These are phyloP conservation scores for Porites evermanni DNA, from an alignment of 92 coral and sea anemone genomes.

Conservation along the genomic window DNA sequence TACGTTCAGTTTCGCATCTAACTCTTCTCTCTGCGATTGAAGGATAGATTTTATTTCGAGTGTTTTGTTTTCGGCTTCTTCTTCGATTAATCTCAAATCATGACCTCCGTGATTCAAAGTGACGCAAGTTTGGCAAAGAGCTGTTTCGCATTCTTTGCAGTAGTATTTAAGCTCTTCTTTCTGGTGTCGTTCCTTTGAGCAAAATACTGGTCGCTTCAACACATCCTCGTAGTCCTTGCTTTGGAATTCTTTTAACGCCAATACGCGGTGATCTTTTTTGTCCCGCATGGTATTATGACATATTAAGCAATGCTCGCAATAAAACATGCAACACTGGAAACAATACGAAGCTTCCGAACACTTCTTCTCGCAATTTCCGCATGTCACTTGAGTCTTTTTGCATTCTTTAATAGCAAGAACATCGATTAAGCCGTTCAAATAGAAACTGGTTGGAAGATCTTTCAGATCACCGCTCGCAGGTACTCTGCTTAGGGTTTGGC, in stretches of 20 bases:
- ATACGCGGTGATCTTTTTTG: no score
- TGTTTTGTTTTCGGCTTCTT: not conserved
- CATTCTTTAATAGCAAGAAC: not conserved
- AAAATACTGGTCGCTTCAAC: not conserved
- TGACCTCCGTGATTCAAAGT: no score
- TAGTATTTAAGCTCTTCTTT: not conserved
- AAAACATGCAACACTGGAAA: constrained; percentile 1
- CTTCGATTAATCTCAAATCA: not conserved
- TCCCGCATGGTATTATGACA: no score
- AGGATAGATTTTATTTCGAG: no score
- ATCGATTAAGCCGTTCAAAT: not conserved
- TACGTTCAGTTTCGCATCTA: no score
- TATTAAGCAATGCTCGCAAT: no score
- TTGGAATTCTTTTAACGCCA: not conserved
- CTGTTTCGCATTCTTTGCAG: not conserved
- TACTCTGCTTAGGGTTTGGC: not conserved
- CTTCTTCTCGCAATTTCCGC: not conserved
- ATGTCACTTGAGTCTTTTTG: not conserved
- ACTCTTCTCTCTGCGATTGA: no score
- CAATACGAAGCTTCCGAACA: not conserved
- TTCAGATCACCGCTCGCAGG: no score
- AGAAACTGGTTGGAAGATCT: not conserved
- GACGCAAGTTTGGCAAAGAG: not conserved
- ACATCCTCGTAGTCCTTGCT: not conserved
- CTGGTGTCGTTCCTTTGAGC: not conserved